Conservation (phyloP, 2,888 invertebrate genomes). For the Cybosia mesomella region DNA sequence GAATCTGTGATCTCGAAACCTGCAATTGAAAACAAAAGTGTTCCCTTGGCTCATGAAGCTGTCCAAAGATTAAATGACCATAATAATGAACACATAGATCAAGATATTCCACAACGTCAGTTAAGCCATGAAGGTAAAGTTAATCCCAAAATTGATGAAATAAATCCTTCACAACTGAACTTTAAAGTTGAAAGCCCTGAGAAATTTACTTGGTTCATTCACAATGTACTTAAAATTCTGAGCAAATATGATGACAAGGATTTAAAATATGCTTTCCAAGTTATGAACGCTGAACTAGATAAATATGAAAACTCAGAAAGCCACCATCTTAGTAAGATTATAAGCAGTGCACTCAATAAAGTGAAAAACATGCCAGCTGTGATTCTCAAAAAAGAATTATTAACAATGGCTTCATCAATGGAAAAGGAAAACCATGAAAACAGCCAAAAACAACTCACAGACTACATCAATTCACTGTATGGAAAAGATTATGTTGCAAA, state of each 20-base stretch:
- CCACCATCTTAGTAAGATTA: neutral
- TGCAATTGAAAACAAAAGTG: neutral
- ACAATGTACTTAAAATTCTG: neutral
- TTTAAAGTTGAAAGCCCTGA: neutral
- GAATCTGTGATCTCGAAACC: neutral
- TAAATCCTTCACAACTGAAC: neutral
- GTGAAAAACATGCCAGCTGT: neutral
- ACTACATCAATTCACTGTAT: neutral
- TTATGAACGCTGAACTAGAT: neutral
- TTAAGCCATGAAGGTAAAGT: neutral
- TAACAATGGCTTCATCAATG: neutral
- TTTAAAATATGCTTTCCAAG: neutral
- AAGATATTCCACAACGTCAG: neutral
- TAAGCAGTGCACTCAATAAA: neutral
- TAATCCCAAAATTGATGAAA: neutral
- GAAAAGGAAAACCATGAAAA: neutral
- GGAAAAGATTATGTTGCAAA: neutral
- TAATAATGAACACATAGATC: neutral
- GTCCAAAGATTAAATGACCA: neutral
- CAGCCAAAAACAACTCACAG: neutral
- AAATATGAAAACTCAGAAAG: neutral
- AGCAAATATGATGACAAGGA: neutral
- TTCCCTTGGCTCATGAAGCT: neutral
- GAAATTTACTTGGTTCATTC: neutral
- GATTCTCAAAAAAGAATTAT: neutral